Conservation (phyloP, 2,797 vertebrate species). For the Cyclopterus lumpus region DNA sequence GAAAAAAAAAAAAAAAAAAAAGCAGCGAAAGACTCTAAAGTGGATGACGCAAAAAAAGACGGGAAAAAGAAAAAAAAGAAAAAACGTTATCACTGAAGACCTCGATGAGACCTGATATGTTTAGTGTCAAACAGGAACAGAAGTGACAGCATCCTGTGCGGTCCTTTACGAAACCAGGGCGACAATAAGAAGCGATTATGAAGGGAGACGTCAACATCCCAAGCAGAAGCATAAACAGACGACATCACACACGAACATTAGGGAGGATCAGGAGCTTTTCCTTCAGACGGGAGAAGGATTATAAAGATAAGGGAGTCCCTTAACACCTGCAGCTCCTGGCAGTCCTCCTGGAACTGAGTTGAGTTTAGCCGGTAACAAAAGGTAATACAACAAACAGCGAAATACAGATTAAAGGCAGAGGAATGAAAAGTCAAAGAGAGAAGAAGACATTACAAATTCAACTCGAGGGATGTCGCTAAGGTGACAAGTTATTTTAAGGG, state of each 20-base stretch:
- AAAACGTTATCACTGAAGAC: conserved; percentile 28
- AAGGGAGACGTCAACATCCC: conserved; percentile 89
- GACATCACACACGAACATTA: conserved; percentile 92
- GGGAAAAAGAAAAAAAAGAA: too few relatives aligned
- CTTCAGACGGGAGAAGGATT: conserved; percentile 92
- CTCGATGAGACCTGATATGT: conserved; percentile 32
- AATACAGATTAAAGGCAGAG: background rate
- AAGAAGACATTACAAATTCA: background rate
- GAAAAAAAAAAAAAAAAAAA: too few relatives aligned
- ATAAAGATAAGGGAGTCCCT: conserved; percentile 92
- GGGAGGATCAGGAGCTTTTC: conserved; percentile 90
- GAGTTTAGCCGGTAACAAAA: conserved; percentile 5
- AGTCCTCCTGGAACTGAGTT: conserved; percentile 86
- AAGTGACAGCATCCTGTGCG: background rate
- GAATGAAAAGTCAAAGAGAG: background rate
- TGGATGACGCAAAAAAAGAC: conserved; percentile 52
- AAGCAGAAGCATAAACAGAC: conserved; percentile 95
- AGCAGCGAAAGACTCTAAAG: conserved; percentile 52
- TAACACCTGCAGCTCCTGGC: conserved; percentile 91
- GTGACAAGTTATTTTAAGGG: background rate
- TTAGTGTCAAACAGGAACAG: background rate
- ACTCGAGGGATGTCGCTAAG: background rate
- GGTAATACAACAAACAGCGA: background rate
- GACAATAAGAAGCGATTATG: conserved; percentile 83
- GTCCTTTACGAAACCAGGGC: background rate